Base-by-base conservation (phyloP, 92 coral and sea anemone species). In the Galaxea fascicularis region DNA sequence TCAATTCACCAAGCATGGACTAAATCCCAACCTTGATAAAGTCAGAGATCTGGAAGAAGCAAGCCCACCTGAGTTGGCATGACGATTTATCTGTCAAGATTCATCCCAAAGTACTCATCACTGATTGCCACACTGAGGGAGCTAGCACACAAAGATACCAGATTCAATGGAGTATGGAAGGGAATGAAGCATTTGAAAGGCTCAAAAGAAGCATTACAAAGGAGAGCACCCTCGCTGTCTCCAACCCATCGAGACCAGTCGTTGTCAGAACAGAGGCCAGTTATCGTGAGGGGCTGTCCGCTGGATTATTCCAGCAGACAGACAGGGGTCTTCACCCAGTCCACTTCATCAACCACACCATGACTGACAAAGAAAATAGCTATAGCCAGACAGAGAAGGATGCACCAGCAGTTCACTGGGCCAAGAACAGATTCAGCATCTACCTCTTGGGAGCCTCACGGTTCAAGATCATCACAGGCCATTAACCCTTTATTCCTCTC, bases 351-450 rank as follows among this genome's bases (percentile, higher is more conserved):
- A 89, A 90, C 58, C 78, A 84, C 13, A 91, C 93, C 5, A 67
- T 86, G 74, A 86, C 89, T 16, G 86, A 89, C 29, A 69, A 78
- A 15, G 94, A 90, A 58, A 87, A 87, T 53, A 16, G 86, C 20
- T 89, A 91, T 74, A 89, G 92, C 51, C 91, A 91, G 58, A 91
- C 88, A 24, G 90, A 85, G 26, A 91, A 87, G 53, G 94, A 91
- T 86, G 93, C 90, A 22, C 28, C 85, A 26, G 70, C 81, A 29
- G 73, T 89, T 2, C 78, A 76, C 20, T 93, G 92, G 91, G 90
- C 92, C 10, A 94, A 91, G 80, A 81, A 89, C 30, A 53, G 90
- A 29, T 76, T 93, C 63, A 75, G 90, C 41, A 91, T 91, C 18
- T 91, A 89, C 75, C 90, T 93, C 15, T 74, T 93, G 0, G 87